These are phyloP conservation scores for Drosophila leonis DNA, from an alignment of 2,888 invertebrate species.

Conservation along the genomic window DNA sequence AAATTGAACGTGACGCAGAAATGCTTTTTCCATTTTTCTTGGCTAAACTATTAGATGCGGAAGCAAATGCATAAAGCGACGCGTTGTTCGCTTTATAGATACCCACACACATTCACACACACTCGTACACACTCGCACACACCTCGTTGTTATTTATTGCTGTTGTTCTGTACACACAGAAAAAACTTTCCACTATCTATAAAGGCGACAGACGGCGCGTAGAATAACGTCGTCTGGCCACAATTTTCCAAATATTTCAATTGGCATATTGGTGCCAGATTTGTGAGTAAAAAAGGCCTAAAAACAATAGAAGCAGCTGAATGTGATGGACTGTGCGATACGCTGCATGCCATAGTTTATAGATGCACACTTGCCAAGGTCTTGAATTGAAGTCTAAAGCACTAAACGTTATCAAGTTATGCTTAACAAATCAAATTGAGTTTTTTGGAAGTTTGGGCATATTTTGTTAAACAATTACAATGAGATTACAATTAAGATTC, in stretches of 20 bases:
- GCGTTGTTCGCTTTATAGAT: conserved; percentile 22
- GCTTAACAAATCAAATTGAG: background rate
- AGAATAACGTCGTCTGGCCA: conserved; percentile 38
- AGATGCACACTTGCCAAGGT: background rate
- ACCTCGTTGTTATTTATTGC: conserved; percentile 18
- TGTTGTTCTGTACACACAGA: conserved; percentile 8
- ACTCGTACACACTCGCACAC: conserved; percentile 1
- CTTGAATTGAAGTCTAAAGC: background rate
- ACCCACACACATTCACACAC: conserved; percentile 12
- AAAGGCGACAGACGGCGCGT: background rate
- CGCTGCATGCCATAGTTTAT: background rate
- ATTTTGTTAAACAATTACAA: too few species aligned
- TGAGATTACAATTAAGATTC: too few species aligned
- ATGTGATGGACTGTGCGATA: background rate
- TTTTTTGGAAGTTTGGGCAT: background rate
- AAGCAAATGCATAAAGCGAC: conserved; percentile 38
- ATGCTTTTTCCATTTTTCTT: conserved; percentile 22
- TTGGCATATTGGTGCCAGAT: conserved; percentile 73
- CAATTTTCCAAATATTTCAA: conserved; percentile 41
- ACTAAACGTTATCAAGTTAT: background rate
- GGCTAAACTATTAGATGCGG: conserved; percentile 50
- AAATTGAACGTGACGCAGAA: conserved; percentile 53
- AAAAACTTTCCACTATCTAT: conserved; percentile 51
- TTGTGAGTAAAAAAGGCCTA: conserved; percentile 39
- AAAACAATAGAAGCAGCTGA: background rate